Base-by-base conservation (phyloP, 2,113 vertebrate genomes). In the Platysternon megacephalum region DNA sequence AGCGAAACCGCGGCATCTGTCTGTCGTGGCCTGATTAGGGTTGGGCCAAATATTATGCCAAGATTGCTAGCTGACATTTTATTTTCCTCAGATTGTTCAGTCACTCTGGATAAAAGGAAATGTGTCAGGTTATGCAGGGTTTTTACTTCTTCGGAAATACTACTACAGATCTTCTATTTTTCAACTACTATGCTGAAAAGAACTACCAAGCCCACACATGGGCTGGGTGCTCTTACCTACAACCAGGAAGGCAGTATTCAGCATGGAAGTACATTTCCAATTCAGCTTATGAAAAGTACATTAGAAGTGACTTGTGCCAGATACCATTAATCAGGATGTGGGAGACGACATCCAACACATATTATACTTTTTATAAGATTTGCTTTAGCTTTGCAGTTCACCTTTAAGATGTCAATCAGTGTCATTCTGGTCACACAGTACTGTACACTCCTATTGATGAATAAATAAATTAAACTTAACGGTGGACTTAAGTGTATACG, bases 31-130 rank as follows among this genome's bases (percentile, higher is more conserved):
- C 99, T 99, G 95, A 99, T 98, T 68, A 99, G 98, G 12, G 99
- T 99, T 14, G 99, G 99, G 26, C 99, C 99, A 79, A 99, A 99
- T 98, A 99, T 99, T 91, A 99, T 99, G 1, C 99, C 99, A 85
- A 99, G 98, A 93, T 99, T 99, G 95, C 99, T 99, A 93, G 99
- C 99, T 2, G 99, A 99, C 99, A 99, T 99, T 97, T 99, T 99
- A 87, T 99, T 99, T 98, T 99, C 99, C 92, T 99, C 99, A 2
- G 98, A 98, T 42, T 98, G 98, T 92, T 99, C 99, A 1, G 98
- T 98, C 49, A 99, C 99, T 95, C 99, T 99, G 96, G 5, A 94
- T 16, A 93, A 91, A 94, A 53, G 12, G 85, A 90, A 96, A 93
- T 9, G 91, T 11, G 79, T 0, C 26, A n/a, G 78, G 44, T 39